Conservation (phyloP, 2,113 vertebrate species). For the Patagioenas fasciata region DNA sequence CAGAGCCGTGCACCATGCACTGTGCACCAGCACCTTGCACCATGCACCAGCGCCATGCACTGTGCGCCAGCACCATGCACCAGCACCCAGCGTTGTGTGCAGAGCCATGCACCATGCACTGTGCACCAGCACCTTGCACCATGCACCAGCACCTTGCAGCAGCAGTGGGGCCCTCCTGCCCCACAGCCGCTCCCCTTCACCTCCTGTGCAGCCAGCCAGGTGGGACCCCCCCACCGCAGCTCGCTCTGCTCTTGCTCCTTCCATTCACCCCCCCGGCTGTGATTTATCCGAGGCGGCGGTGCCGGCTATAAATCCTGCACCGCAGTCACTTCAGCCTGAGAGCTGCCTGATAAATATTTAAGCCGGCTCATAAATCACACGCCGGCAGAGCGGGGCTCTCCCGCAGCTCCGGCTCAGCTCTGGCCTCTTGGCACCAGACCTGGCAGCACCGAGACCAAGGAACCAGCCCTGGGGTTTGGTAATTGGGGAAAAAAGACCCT, state of each 20-base stretch:
- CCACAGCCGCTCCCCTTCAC: rapidly evolving
- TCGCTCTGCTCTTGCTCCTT: background rate
- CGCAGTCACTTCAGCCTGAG: background rate
- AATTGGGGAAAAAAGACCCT: rapidly evolving
- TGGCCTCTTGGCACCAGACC: too few relatives aligned
- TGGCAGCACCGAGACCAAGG: rapidly evolving
- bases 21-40: background rate
- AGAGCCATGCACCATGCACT: background rate
- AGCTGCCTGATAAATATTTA: background rate
- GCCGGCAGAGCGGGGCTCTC: background rate
- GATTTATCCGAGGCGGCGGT: background rate
- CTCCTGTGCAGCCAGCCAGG: background rate
- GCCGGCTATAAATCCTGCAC: background rate
- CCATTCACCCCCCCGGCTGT: rapidly evolving
- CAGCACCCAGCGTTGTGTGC: too few relatives aligned
- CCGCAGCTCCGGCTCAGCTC: background rate
- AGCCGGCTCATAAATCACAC: background rate
- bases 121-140: background rate
- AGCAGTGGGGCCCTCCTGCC: background rate
- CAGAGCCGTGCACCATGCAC: too few relatives aligned
- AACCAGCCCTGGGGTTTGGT: rapidly evolving
- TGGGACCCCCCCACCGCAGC: background rate
- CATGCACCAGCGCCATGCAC: background rate
- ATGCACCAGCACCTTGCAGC: background rate
- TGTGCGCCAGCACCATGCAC: too few relatives aligned